Percentiles rank a stretch among this genome's conserved stretches.
Conservation (phyloP, 2,113 vertebrate species). For the Scolopax mira region DNA sequence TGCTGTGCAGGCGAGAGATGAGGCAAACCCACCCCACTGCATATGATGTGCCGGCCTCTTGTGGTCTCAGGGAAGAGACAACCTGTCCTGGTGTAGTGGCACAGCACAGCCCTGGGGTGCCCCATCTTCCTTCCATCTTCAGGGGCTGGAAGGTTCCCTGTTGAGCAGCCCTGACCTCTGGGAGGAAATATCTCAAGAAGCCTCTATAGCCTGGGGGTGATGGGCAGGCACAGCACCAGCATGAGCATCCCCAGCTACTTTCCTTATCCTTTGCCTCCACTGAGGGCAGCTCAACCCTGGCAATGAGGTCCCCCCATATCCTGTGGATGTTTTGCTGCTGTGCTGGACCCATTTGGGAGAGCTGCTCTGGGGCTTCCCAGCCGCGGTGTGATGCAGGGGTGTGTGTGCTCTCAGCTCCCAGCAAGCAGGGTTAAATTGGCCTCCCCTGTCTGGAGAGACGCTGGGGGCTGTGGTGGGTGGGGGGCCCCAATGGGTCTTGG, state of each 20-base stretch:
- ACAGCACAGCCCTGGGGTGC: neutral
- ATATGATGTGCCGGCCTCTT: neutral
- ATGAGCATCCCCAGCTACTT: neutral
- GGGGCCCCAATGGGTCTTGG: accelerated
- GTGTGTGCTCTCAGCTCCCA: accelerated
- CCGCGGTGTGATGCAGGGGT: accelerated
- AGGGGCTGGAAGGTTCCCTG: neutral
- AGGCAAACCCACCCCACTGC: neutral
- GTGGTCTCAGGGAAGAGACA: neutral
- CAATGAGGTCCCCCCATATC: accelerated
- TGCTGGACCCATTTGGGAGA: accelerated
- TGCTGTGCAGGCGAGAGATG: neutral
- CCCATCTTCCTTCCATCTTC: neutral
- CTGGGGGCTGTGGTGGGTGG: accelerated
- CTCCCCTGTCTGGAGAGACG: neutral
- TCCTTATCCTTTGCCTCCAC: neutral
- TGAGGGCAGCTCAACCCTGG: neutral
- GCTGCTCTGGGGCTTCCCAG: neutral
- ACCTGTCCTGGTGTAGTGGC: neutral
- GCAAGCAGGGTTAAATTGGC: neutral
- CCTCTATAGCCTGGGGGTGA: neutral
- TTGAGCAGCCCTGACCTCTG: neutral
- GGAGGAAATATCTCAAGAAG: neutral
- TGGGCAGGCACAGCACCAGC: accelerated
- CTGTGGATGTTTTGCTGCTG: neutral